phyloP scores from a whole-genome alignment of 2,113 vertebrate species.

The Chionodraco myersi region DNA sequence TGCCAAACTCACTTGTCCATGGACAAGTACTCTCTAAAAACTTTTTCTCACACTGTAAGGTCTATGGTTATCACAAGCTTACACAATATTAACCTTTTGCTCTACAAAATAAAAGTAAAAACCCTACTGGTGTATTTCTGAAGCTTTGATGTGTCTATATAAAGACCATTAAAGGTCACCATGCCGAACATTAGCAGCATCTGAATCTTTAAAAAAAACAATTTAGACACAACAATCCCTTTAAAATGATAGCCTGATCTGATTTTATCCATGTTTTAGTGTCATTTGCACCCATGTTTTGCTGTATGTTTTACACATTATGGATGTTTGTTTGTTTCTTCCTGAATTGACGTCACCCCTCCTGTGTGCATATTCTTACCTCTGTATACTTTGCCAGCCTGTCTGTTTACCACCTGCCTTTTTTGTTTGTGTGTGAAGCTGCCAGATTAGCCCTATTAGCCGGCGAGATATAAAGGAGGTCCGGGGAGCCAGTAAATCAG shows the following conservation, averaged over 20 bases:
- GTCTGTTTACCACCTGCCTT: slow-evolving; percentile 36
- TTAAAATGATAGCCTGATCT: not conserved
- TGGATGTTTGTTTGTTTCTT: not conserved
- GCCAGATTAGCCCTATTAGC: slow-evolving; percentile 50
- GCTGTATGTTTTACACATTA: not conserved
- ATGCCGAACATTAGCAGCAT: no score
- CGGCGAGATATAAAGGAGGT: slow-evolving; percentile 47
- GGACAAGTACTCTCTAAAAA: no score
- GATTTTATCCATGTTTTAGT: not conserved
- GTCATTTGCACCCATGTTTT: not conserved
- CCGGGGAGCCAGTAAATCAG: slow-evolving; percentile 55
- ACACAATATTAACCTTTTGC: no score
- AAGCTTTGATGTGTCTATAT: no score
- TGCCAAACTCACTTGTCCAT: no score
- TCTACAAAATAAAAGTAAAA: no score
- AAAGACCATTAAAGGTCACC: no score
- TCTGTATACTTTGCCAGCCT: slow-evolving; percentile 2
- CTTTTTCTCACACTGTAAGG: no score
- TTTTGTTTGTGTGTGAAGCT: slow-evolving; percentile 19
- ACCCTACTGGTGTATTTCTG: no score
- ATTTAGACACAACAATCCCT: not conserved
- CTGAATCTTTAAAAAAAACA: no score
- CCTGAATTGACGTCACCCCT: slow-evolving; percentile 1
- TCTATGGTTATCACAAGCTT: no score
- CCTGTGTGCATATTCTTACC: slow-evolving; percentile 10